phyloP scores from a whole-genome alignment of 2,888 invertebrate genomes.

The Sialis lutaria region DNA sequence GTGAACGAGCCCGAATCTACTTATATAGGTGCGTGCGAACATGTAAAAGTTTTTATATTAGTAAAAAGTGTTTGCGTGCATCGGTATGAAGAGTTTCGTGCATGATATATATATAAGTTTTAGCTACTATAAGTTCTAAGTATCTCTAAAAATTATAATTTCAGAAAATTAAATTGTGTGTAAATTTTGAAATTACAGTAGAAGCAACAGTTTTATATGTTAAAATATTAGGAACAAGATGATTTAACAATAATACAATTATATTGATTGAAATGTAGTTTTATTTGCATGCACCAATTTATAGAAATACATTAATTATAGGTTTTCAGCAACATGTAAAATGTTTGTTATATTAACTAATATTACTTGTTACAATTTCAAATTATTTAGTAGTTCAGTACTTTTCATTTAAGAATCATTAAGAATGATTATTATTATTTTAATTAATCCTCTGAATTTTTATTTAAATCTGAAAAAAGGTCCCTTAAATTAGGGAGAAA shows the following conservation, averaged over 20 bases:
- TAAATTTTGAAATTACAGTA: slow-evolving; percentile 7
- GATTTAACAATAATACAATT: slow-evolving; percentile 7
- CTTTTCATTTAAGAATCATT: too few species aligned
- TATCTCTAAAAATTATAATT: slow-evolving; percentile 6
- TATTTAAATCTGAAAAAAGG: too few species aligned
- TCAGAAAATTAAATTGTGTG: slow-evolving; percentile 6
- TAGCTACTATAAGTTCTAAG: slow-evolving; percentile 6
- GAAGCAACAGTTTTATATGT: slow-evolving; percentile 7
- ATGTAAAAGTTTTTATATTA: neutral
- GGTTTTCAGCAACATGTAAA: too few species aligned
- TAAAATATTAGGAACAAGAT: slow-evolving; percentile 7
- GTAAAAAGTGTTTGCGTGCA: neutral
- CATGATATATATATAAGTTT: slow-evolving; percentile 5
- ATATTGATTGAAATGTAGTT: slow-evolving; percentile 6
- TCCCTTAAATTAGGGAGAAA: too few species aligned
- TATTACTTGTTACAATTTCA: too few species aligned
- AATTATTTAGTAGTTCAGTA: too few species aligned
- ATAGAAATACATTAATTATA: too few species aligned
- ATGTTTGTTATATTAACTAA: too few species aligned
- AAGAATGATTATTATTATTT: too few species aligned
- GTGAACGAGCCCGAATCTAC: neutral
- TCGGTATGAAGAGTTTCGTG: neutral
- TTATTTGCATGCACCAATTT: too few species aligned
- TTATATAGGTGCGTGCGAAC: too few species aligned
- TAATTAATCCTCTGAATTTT: too few species aligned